Evolutionary conservation across 2,113 vertebrate species (phyloP), one percentile per base, ranked within the genome.

Genomic region (Pan paniscus): DNA sequence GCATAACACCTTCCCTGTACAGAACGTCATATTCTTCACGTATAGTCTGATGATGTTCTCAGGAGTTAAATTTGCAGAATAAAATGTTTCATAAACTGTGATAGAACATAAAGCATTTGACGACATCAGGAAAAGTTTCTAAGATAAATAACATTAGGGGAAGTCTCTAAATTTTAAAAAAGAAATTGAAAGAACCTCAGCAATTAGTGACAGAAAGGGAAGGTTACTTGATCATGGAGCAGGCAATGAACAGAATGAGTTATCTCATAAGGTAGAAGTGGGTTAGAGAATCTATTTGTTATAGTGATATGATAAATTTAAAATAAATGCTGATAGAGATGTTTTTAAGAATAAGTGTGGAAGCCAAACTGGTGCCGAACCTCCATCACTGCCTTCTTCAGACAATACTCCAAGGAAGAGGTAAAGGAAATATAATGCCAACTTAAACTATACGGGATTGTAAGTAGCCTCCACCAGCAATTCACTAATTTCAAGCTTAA

Each of bases 1-100:
- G 50, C 67, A 55, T 93, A 81, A 76, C 89, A 96, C 40, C 73
- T 95, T 95, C 89, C 46, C 86, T 94, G 75, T 89, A 94, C 20
- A 93, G 90, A 94, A 90, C 27, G 78, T 67, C 18, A 70, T 64
- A 5, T 40, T 93, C 84, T 85, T 89, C 88, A 82, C 40, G 55
- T 52, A 57, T 0, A 93, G 61, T 81, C 88, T 85, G 76, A 67
- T 75, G 73, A 91, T 40, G 20, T 90, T 85, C 64, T 90, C 20
- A 43, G 64, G 48, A 97, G 70, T 89, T 94, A 86, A 64, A 73
- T 67, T 70, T 86, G 43, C 43, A 92, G 23, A 20, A 76, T 80
- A 55, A 94, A 96, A 80, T 38, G 61, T 70, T 93, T 94, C 35
- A 85, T 76, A 85, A 90, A 96, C 13, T 81, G 72, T 57, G n/a